Evolutionary conservation across 2,888 invertebrate species (phyloP).

Genomic region (Polylopha cassiicola): DNA sequence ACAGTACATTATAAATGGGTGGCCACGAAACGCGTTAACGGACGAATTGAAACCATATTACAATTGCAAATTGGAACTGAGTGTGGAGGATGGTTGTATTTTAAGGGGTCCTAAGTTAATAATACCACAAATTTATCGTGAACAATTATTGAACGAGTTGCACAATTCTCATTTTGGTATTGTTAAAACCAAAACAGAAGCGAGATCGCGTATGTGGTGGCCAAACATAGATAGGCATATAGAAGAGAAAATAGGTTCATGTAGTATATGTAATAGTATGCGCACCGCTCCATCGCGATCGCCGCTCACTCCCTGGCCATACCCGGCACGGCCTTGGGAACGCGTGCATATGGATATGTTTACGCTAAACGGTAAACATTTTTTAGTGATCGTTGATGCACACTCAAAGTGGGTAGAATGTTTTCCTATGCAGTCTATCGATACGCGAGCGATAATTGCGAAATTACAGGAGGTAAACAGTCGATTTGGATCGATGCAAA

Average conservation of each 20-base stretch:
- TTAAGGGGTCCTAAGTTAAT: slow-evolving; percentile 10
- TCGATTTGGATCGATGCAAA: slow-evolving; percentile 6
- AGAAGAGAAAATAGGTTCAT: slow-evolving; percentile 10
- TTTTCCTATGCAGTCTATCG: slow-evolving; percentile 5
- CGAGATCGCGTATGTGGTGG: slow-evolving; percentile 17
- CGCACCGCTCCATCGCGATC: slow-evolving; percentile 8
- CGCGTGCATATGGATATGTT: slow-evolving; percentile 17
- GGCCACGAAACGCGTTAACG: not conserved
- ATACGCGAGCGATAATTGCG: not conserved
- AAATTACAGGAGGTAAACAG: slow-evolving; percentile 3
- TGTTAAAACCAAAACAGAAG: slow-evolving; percentile 15
- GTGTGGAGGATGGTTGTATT: slow-evolving; percentile 9
- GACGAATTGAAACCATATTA: slow-evolving; percentile 2
- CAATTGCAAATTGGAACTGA: not conserved
- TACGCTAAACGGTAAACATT: slow-evolving; percentile 1
- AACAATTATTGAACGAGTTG: slow-evolving; percentile 10
- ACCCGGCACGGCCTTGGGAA: slow-evolving; percentile 10
- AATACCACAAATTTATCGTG: slow-evolving; percentile 6
- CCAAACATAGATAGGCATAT: slow-evolving; percentile 13
- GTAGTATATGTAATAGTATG: not conserved
- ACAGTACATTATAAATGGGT: slow-evolving; percentile 3
- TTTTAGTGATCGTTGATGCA: slow-evolving; percentile 11
- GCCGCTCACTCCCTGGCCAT: slow-evolving; percentile 12
- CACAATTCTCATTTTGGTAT: slow-evolving; percentile 16
- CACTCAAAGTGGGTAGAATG: slow-evolving; percentile 17